Evolutionary conservation across 2,113 vertebrate genomes (phyloP).

Genomic region (Tragulus kanchil): DNA sequence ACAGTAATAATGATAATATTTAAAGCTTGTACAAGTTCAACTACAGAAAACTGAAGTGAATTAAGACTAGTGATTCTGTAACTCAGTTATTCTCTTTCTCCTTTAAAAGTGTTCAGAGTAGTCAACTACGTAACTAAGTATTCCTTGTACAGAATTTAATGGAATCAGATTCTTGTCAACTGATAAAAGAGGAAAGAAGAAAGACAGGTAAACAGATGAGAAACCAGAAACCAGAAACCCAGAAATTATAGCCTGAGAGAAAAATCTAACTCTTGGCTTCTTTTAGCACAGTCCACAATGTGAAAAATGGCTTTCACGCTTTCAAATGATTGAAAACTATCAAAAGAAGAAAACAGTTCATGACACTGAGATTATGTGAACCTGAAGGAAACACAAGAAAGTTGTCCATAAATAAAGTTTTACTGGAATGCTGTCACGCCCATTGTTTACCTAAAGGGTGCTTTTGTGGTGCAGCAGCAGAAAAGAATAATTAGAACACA

Average conservation of each 20-base stretch:
- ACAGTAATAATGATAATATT: slow-evolving; percentile 50
- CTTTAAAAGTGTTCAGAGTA: not conserved
- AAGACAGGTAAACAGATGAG: not conserved
- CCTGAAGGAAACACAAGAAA: slow-evolving; percentile 37
- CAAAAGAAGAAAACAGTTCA: not conserved
- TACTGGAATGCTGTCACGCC: not conserved
- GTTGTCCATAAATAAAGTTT: not conserved
- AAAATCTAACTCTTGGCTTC: not conserved
- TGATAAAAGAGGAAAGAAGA: not conserved
- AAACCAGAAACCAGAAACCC: not conserved
- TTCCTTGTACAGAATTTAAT: not conserved
- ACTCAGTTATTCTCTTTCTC: not conserved
- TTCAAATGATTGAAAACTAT: slow-evolving; percentile 13
- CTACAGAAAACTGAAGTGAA: slow-evolving; percentile 5
- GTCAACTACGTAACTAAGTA: not conserved
- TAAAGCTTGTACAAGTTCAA: slow-evolving; percentile 59
- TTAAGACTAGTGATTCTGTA: not conserved
- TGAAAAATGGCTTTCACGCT: not conserved
- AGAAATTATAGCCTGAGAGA: not conserved
- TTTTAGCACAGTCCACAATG: not conserved
- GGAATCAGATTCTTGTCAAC: slow-evolving; percentile 6
- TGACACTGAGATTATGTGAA: slow-evolving; percentile 12
- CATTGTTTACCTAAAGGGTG: not conserved
- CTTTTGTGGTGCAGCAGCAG: not conserved
- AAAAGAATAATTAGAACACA: not conserved